Percentiles rank a stretch among this genome's conserved stretches.
Evolutionary conservation across 2,113 vertebrate species (phyloP).

Genomic region (Coreoperca whiteheadi): DNA sequence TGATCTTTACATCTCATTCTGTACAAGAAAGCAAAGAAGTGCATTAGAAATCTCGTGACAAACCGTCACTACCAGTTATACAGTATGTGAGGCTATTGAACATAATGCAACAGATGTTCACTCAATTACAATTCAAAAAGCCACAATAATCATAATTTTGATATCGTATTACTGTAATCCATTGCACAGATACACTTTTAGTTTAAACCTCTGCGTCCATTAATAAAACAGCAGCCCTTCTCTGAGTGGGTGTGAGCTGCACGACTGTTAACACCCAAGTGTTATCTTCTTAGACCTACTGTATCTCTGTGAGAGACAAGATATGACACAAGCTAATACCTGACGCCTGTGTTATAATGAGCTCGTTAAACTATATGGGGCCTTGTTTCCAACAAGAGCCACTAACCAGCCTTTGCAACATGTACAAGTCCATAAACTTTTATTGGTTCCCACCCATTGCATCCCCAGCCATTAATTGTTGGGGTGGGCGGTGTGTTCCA

Average conservation of each 20-base stretch:
- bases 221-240: slow-evolving; percentile 40
- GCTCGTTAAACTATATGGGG: slow-evolving; percentile 80
- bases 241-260: slow-evolving; percentile 33
- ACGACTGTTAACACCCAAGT: slow-evolving; percentile 25
- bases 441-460: slow-evolving; percentile 77
- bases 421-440: slow-evolving; percentile 83
- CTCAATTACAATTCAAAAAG: slow-evolving; percentile 26
- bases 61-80: neutral
- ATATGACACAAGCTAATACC: slow-evolving; percentile 56
- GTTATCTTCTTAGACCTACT: slow-evolving; percentile 31
- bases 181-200: slow-evolving; percentile 17
- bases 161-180: slow-evolving; percentile 15
- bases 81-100: neutral
- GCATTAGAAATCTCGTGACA: neutral
- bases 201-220: slow-evolving; percentile 7
- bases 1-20: neutral
- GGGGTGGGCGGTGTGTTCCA: slow-evolving; percentile 65
- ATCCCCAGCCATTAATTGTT: slow-evolving; percentile 79
- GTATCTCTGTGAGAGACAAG: slow-evolving; percentile 30
- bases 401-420: slow-evolving; percentile 75
- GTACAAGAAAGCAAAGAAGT: neutral
- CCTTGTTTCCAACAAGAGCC: slow-evolving; percentile 80
- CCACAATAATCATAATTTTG: neutral
- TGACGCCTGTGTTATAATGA: slow-evolving; percentile 76
- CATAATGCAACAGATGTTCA: slow-evolving; percentile 6